Conservation (phyloP, 2,797 vertebrate genomes). For the Gambusia yucatana region DNA sequence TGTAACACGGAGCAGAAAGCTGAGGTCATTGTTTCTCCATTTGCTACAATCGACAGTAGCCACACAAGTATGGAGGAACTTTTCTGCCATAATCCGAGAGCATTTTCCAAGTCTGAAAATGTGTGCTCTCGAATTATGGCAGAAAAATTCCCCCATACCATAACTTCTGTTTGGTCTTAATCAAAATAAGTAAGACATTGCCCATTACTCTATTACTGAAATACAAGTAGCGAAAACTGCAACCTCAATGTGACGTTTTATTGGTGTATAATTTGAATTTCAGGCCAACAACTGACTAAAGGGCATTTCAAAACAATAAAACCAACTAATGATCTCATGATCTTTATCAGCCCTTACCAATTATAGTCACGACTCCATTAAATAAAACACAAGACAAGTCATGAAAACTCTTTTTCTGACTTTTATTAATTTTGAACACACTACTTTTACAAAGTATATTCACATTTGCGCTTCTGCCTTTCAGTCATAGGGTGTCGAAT, state of each 20-base stretch:
- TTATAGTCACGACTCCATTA: not conserved
- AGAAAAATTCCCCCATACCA: not conserved
- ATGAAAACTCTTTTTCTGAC: slow-evolving; percentile 22
- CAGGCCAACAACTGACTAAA: not conserved
- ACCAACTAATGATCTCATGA: not conserved
- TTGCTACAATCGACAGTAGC: no score
- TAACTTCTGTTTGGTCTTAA: not conserved
- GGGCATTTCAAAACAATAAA: not conserved
- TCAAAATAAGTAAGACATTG: not conserved
- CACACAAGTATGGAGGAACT: no score
- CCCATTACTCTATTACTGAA: no score
- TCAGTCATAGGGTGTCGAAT: slow-evolving; percentile 32
- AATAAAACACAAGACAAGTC: not conserved
- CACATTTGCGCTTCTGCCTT: slow-evolving; percentile 41
- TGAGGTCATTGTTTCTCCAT: no score
- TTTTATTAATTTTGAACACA: slow-evolving; percentile 66
- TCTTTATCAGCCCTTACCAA: not conserved
- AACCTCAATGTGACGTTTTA: not conserved
- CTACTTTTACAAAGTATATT: slow-evolving; percentile 39
- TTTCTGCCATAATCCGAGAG: no score
- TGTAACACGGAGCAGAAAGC: no score
- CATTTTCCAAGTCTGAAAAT: no score
- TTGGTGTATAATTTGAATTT: not conserved
- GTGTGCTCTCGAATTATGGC: no score
- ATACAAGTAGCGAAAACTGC: not conserved